Conservation (phyloP, 2,113 vertebrate genomes). For the Labrus mixtus region DNA sequence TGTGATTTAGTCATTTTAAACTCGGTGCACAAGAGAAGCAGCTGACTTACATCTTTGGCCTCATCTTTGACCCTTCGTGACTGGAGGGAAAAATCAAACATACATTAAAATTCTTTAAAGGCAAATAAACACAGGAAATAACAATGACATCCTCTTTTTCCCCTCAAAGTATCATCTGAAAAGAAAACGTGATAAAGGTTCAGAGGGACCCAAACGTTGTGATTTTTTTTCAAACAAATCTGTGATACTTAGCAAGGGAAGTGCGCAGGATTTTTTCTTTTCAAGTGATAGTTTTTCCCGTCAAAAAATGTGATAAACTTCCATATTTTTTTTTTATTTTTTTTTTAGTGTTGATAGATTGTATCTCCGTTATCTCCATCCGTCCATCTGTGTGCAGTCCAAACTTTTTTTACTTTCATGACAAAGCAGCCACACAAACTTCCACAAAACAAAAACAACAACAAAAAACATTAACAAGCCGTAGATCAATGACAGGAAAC, state of each 20-base stretch:
- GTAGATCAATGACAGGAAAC: conserved; percentile 12
- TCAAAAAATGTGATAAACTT: no score
- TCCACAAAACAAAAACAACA: not conserved
- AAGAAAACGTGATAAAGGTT: no score
- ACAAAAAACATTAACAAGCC: not conserved
- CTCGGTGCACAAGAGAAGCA: conserved; percentile 18
- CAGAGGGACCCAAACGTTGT: no score
- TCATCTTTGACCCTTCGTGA: conserved; percentile 94
- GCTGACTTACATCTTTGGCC: conserved; percentile 80
- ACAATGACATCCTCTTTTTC: not conserved
- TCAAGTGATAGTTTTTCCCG: no score
- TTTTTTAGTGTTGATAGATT: not conserved
- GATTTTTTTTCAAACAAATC: no score
- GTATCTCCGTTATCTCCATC: conserved; percentile 9
- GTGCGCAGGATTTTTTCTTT: no score
- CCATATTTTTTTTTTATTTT: not conserved
- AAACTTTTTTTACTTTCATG: not conserved
- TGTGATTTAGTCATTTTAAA: conserved; percentile 7
- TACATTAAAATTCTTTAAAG: conserved; percentile 39
- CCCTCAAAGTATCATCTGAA: no score
- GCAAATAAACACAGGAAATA: conserved; percentile 2
- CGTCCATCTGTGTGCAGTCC: not conserved
- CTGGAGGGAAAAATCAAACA: conserved; percentile 83
- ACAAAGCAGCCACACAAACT: not conserved
- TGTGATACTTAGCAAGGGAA: no score